phyloP scores from a whole-genome alignment of 2,113 vertebrate genomes.

The Phalacrocorax pelagicus region DNA sequence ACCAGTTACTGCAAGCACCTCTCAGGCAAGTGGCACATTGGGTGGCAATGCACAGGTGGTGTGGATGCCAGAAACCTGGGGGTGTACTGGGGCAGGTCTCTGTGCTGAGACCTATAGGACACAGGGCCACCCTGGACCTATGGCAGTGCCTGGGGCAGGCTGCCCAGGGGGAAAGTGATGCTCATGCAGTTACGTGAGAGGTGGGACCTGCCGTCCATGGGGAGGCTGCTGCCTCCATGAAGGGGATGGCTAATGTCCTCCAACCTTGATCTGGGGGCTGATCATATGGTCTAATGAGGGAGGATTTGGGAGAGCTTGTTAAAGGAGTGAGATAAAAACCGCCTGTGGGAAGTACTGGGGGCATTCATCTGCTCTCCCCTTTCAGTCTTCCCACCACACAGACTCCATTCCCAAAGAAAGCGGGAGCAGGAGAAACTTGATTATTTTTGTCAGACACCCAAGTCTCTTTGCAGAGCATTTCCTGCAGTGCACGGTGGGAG shows the following conservation, averaged over 20 bases:
- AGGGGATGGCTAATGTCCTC: neutral
- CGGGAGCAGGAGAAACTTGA: neutral
- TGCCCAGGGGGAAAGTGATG: neutral
- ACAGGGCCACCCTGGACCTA: neutral
- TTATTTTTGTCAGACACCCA: neutral
- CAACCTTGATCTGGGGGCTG: accelerated
- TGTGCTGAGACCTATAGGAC: neutral
- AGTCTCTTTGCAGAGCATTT: neutral
- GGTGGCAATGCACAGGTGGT: accelerated
- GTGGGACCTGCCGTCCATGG: accelerated
- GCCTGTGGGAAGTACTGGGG: neutral
- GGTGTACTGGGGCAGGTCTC: neutral
- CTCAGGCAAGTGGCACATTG: accelerated
- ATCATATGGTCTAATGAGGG: neutral
- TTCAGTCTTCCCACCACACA: neutral
- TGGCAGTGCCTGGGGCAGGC: neutral
- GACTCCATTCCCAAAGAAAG: neutral
- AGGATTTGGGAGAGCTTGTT: neutral
- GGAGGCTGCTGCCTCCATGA: neutral
- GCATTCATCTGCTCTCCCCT: neutral
- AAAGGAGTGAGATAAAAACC: neutral
- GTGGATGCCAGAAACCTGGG: neutral
- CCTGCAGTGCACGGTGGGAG: accelerated
- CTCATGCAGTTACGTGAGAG: accelerated
- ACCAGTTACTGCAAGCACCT: neutral